Conservation (phyloP, 35 echinoderm and acorn worm genomes). For the Heliocidaris erythrogramma region DNA sequence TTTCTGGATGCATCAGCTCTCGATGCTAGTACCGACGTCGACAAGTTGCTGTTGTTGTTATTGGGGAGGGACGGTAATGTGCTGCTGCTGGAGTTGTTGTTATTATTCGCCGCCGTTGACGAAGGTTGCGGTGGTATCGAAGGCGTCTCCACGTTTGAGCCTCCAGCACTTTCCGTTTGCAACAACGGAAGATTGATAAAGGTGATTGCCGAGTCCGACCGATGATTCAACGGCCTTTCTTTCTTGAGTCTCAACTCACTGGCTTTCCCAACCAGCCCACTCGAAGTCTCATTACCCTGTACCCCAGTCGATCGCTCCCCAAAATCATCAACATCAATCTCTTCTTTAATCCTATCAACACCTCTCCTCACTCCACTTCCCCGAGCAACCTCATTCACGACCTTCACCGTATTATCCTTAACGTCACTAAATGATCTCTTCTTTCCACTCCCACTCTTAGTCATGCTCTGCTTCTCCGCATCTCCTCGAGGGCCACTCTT, state of each 20-base stretch:
- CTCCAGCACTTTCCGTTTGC: slow-evolving; percentile 48
- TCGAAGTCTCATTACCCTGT: not conserved
- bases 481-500: not conserved
- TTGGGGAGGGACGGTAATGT: slow-evolving; percentile 11
- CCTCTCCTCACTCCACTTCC: not conserved
- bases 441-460: not conserved
- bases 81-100: slow-evolving; percentile 27
- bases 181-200: slow-evolving; percentile 95
- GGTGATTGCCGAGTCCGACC: slow-evolving; percentile 75
- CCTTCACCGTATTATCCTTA: slow-evolving; percentile 32
- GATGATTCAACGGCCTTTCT: slow-evolving; percentile 72
- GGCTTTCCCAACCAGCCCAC: slow-evolving; percentile 5
- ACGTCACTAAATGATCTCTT: slow-evolving; percentile 26
- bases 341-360: slow-evolving; percentile 30
- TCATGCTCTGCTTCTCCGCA: not conserved
- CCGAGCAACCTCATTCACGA: slow-evolving; percentile 20
- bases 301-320: not conserved
- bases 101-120: not conserved
- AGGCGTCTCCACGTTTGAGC: slow-evolving; percentile 6
- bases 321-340: slow-evolving; percentile 39
- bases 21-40: slow-evolving; percentile 4
- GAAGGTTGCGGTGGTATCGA: slow-evolving; percentile 20
- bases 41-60: not conserved
- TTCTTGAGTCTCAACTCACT: slow-evolving; percentile 71
- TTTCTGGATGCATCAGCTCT: not conserved